A percentile compares a stretch with the other conserved stretches of the same genome.
Conservation (phyloP, 2,113 vertebrate species). For the Oreocharis arfaki region DNA sequence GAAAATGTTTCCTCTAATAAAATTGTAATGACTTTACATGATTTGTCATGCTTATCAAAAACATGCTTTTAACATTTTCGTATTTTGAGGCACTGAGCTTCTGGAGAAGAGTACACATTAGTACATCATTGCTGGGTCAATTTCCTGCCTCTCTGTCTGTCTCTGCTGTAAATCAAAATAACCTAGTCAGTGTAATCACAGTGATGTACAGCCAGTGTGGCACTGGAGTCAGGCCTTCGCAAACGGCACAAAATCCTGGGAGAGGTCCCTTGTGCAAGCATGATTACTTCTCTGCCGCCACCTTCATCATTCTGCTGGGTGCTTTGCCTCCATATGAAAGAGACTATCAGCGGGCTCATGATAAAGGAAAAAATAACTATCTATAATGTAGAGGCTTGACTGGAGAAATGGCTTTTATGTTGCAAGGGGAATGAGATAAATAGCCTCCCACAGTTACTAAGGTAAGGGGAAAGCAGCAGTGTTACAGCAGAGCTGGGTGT, state of each 20-base stretch:
- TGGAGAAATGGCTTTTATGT: conserved; percentile 20
- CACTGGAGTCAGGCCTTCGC: not conserved
- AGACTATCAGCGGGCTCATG: not conserved
- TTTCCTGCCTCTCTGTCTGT: not conserved
- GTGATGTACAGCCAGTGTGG: not conserved
- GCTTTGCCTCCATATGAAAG: not conserved
- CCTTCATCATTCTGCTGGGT: not conserved
- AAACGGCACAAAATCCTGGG: not conserved
- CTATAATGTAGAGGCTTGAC: not conserved
- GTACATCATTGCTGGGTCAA: not conserved
- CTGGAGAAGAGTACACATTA: not conserved
- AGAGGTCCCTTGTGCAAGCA: not conserved
- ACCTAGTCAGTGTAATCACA: not conserved
- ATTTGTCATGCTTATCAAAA: conserved; percentile 44
- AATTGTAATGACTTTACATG: not conserved
- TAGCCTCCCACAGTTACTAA: not conserved
- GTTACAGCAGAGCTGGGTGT: not conserved
- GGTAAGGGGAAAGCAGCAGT: not conserved
- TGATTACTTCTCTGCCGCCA: not conserved
- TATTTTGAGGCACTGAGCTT: conserved; percentile 2
- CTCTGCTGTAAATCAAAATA: not conserved
- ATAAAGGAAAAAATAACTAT: conserved; percentile 16
- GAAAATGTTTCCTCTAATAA: conserved; percentile 50
- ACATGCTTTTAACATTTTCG: conserved; percentile 20
- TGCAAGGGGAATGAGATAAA: conserved; percentile 5